Evolutionary conservation across 2,113 vertebrate species (phyloP), one percentile per base, ranked within the genome.

Genomic region (Sclerurus mexicanus): DNA sequence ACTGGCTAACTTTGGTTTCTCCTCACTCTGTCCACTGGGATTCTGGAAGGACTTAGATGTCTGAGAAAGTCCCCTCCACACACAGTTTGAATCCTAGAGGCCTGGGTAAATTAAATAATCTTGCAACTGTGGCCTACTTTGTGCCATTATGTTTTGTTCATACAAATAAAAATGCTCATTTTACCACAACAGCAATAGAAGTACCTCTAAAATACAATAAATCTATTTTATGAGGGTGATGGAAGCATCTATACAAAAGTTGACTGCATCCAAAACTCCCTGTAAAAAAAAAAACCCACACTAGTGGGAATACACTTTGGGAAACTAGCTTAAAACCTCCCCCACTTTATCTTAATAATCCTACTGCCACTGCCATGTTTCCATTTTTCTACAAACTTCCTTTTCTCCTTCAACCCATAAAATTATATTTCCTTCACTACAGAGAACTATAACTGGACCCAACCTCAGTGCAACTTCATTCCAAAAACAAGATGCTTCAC

Each of bases 221-320:
- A 75, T 63, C 49, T 59, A 33, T 46, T 84, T 88, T 60, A 78
- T 1, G 4, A 37, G 16, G 12, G 18, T 16, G 14, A 83, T 27
- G 52, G n/a, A 90, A 80, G 14, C 37, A 77, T 59, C 52, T 17
- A 33, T 42, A 52, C 9, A 63, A 35, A 93, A 90, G 19, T 1
- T 68, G 27, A 60, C n/a, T 49, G 49, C 18, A 59, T 53, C 25
- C 40, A 87, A 67, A 79, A 46, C 18, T 62, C 42, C 47, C 10
- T n/a, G 46, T 20, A 9, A 88, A 82, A 50, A 75, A 46, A 46
- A 46, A 7, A 37, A 9, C 0, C 23, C 58, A 42, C 0, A 0
- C 19, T 11, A 90, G 16, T 31, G 5, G 55, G 33, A 96, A 89
- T 35, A 71, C 1, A 8, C 15, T 74, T 85, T 35, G 44, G 64